These are phyloP conservation scores for Cinclus cinclus DNA, from an alignment of 2,113 vertebrate genomes.

Conservation along the genomic window DNA sequence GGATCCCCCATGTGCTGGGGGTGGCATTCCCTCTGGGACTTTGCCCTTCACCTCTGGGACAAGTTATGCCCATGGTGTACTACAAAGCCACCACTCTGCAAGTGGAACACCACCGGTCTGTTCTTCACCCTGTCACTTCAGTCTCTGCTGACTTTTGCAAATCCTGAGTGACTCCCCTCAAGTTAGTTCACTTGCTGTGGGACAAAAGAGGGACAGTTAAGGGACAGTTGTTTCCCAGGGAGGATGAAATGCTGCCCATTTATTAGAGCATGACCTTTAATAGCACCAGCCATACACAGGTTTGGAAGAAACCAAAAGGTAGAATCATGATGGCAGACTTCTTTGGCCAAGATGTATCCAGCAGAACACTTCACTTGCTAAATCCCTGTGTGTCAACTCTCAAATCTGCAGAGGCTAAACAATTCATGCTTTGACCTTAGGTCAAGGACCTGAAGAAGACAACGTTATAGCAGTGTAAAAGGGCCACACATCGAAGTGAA, in stretches of 20 bases:
- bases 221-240: background rate
- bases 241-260: background rate
- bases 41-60: background rate
- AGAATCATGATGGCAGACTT: background rate
- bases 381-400: background rate
- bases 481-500: background rate
- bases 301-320: background rate
- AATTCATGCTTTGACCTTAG: background rate
- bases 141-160: background rate
- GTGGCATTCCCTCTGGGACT: background rate
- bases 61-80: background rate
- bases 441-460: background rate
- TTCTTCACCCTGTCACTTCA: background rate
- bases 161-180: background rate
- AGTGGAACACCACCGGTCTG: background rate
- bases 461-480: background rate
- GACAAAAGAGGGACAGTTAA: background rate
- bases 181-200: background rate
- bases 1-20: rapidly evolving
- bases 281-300: background rate
- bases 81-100: background rate
- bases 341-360: background rate
- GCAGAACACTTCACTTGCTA: background rate
- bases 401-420: background rate
- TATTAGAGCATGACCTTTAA: background rate